Evolutionary conservation across 1,140 invertebrate species (phyloP), one percentile per base, ranked within the genome.

Genomic region (Drosophila navojoa): DNA sequence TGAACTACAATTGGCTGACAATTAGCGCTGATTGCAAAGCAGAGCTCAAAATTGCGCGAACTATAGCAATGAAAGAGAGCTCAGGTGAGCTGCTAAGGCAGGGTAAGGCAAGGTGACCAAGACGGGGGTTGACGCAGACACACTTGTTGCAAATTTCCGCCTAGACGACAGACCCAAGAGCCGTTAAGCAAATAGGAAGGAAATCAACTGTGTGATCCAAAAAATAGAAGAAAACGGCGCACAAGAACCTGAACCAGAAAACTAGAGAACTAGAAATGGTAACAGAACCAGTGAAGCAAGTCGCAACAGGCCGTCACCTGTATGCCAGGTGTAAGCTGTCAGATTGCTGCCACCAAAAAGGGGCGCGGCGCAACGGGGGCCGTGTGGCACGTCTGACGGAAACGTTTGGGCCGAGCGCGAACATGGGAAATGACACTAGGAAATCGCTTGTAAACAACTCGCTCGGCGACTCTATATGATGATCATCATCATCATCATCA

Each of bases 171-270:
- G 22, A 10, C 50, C 16, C 16, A 59, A 55, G 44, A 76, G 79
- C 84, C 84, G 84, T 87, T 87, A 87, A 71, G 79, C 77, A 89
- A 89, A 87, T 87, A 89, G 84, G 85, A 87, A 87, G 84, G 84
- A 89, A 87, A 87, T 71, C 61, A 84, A 77, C 66, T 38, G 35
- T 38, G 45, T 47, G 71, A 54, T 79, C 55, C 76, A 68, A 81
- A 73, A 76, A 45, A 7, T 10, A 32, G 32, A 32, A 32, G 9
- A 45, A 16, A 45, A 45, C 27, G 27, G n/a, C 35, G 27, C 61
- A 32, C 57, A 25, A 44, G 62, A 66, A 11, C 19, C 11, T 44
- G 35, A 32, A 29, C 19, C 16, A 61, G 58, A 45, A 45, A 32
- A 29, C 19, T 7, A 61, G 58, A 54, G 25, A 60, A 32, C 15